A percentile compares a stretch with the other conserved stretches of the same genome.
Conservation (phyloP, 1,140 invertebrate genomes). For the Neuroterus valhalla region DNA sequence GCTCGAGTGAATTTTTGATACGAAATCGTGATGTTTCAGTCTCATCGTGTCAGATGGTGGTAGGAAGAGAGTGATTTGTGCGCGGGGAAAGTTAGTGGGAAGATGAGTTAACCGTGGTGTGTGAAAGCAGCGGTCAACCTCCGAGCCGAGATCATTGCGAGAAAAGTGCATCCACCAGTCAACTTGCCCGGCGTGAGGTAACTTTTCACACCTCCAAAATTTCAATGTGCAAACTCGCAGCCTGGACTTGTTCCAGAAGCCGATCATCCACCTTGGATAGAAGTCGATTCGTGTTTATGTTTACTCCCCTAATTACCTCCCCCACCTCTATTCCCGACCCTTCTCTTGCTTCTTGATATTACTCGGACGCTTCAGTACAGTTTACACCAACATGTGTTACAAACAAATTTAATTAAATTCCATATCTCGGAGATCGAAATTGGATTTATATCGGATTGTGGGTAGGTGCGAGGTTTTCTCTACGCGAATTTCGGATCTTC, state of each 20-base stretch:
- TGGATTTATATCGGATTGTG: background rate
- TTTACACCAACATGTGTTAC: slow-evolving; percentile 29
- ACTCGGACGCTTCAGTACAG: slow-evolving; percentile 36
- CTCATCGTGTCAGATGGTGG: slow-evolving; percentile 50
- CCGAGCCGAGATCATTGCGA: slow-evolving; percentile 32
- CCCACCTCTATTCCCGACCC: slow-evolving; percentile 31
- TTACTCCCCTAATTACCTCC: slow-evolving; percentile 65
- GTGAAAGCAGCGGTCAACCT: slow-evolving; percentile 35
- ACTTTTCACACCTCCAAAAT: slow-evolving; percentile 23
- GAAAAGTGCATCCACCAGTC: slow-evolving; percentile 24
- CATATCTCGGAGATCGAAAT: background rate
- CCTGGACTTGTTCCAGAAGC: background rate
- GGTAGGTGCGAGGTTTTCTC: background rate
- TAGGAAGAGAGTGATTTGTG: slow-evolving; percentile 41
- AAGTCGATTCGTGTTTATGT: slow-evolving; percentile 68
- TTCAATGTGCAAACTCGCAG: background rate
- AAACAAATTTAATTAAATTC: slow-evolving; percentile 11
- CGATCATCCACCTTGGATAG: slow-evolving; percentile 4
- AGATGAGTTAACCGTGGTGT: slow-evolving; percentile 66
- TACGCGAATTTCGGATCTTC: background rate
- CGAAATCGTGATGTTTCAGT: slow-evolving; percentile 46
- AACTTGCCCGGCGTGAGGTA: background rate
- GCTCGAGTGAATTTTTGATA: slow-evolving; percentile 37
- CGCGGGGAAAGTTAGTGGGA: slow-evolving; percentile 52
- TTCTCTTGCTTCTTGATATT: slow-evolving; percentile 33